phyloP scores from a whole-genome alignment of 2,797 vertebrate genomes.

The Pseudocheirus occidentalis region DNA sequence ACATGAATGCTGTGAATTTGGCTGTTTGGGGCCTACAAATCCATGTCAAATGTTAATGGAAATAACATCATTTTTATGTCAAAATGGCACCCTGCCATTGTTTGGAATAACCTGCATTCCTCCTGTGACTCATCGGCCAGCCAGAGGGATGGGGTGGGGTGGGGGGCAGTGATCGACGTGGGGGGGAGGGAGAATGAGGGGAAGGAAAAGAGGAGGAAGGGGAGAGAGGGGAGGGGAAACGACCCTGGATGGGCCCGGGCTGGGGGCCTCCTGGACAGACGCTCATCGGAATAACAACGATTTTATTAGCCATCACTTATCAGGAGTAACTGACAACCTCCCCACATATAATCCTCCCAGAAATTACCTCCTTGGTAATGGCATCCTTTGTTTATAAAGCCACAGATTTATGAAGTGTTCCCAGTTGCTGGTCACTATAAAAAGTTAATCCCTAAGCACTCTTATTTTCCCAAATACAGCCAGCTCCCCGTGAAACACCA shows the following conservation, averaged over 20 bases:
- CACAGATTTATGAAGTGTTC: slow-evolving; percentile 62
- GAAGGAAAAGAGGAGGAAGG: too few species aligned
- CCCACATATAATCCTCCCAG: slow-evolving; percentile 58
- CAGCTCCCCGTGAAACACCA: slow-evolving; percentile 51
- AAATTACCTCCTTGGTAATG: slow-evolving; percentile 76
- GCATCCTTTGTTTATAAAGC: slow-evolving; percentile 63
- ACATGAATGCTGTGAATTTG: slow-evolving; percentile 81
- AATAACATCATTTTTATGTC: slow-evolving; percentile 83
- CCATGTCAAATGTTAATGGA: slow-evolving; percentile 89
- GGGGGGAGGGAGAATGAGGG: not conserved
- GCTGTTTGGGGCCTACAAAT: slow-evolving; percentile 82
- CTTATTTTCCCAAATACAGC: slow-evolving; percentile 42
- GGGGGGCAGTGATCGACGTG: slow-evolving; percentile 22
- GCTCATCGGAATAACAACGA: slow-evolving; percentile 69
- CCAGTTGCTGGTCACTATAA: slow-evolving; percentile 56
- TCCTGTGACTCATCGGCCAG: slow-evolving; percentile 67
- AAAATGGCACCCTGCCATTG: slow-evolving; percentile 83
- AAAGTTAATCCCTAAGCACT: slow-evolving; percentile 43
- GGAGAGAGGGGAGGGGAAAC: not conserved
- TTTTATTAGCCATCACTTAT: slow-evolving; percentile 61
- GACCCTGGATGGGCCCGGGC: too few species aligned
- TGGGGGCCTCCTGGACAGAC: slow-evolving; percentile 65
- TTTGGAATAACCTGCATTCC: slow-evolving; percentile 82
- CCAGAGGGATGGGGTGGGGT: slow-evolving; percentile 45
- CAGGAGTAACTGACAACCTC: slow-evolving; percentile 68